Base-by-base conservation (phyloP, 2,888 invertebrate species). In the Caenorhabditis sp. region DNA sequence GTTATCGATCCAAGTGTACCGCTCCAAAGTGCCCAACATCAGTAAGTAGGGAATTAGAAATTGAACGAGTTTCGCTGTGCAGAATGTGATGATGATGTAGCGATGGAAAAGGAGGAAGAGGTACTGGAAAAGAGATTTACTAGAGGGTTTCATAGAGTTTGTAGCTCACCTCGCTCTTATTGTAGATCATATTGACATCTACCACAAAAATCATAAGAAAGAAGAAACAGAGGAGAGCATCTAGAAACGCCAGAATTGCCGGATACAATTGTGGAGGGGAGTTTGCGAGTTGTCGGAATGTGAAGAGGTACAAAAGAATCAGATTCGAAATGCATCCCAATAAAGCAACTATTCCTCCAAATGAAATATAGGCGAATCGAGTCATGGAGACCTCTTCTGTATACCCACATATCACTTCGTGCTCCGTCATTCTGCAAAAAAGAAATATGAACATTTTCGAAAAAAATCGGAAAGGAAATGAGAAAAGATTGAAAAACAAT, bases 121-220 rank as follows among this genome's bases (percentile, higher is more conserved):
- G 12, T 76, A 80, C 89, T 90, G 70, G 38, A 89, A 80, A 7
- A 14, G 19, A 44, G 19, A 35, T 14, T 31, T 28, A 10, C 12
- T 12, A 12, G 12, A 12, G 12, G 12, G 38, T 38, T 12, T 10
- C 10, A 10, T 7, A 10, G 12, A 12, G 38, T 10, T 6, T 35
- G 31, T n/a, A 35, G 8, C 31, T 35, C 31, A 88, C 88, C 80
- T 86, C 83, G 24, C 82, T 86, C 79, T 84, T 80, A 54, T 87
- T 82, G 66, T 87, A 89, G 22, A 86, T 85, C 87, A 87, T 87
- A 54, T 83, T 80, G 14, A 88, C 89, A 69, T 90, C 90, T 31
- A 90, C 85, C 14, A 88, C 90, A 61, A 90, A 90, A 7, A 90
- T 79, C 68, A 90, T 76, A 2, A 90, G 58, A 72, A 89, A 90